Evolutionary conservation across 2,113 vertebrate genomes (phyloP).

Genomic region (Eidolon helvum): DNA sequence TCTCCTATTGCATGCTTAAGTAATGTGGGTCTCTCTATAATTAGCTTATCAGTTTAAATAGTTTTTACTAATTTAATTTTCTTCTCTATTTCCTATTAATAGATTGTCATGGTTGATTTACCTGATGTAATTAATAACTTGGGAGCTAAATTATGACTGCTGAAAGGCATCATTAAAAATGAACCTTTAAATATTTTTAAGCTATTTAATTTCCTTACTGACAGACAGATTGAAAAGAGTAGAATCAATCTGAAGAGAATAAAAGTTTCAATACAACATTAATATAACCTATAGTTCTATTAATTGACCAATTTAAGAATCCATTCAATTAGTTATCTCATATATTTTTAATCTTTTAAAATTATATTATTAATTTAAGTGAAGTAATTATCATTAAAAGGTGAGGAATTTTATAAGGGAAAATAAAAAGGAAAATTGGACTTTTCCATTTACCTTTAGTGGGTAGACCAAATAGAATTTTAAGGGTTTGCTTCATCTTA

Average conservation of each 20-base stretch:
- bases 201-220: slow-evolving; percentile 46
- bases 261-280: background rate
- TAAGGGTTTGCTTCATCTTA: background rate
- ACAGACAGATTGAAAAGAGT: slow-evolving; percentile 18
- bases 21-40: slow-evolving; percentile 40
- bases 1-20: background rate
- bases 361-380: background rate
- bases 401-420: background rate
- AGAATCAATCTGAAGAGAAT: slow-evolving; percentile 28
- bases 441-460: background rate
- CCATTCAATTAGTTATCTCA: slow-evolving; percentile 18
- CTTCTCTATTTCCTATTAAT: slow-evolving; percentile 61
- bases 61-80: slow-evolving; percentile 68
- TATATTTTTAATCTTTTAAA: slow-evolving; percentile 27
- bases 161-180: slow-evolving; percentile 52
- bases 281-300: slow-evolving; percentile 4
- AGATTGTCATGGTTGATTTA: slow-evolving; percentile 59
- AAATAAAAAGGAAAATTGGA: background rate
- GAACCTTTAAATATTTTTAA: slow-evolving; percentile 56
- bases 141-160: slow-evolving; percentile 2
- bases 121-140: slow-evolving; percentile 70
- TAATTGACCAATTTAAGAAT: slow-evolving; percentile 24
- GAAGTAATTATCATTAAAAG: slow-evolving; percentile 5
- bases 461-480: background rate
- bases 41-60: slow-evolving; percentile 57